Percentiles rank a stretch among this genome's conserved stretches.
phyloP scores from a whole-genome alignment of 2,113 vertebrate species.

The Peromyscus maniculatus region DNA sequence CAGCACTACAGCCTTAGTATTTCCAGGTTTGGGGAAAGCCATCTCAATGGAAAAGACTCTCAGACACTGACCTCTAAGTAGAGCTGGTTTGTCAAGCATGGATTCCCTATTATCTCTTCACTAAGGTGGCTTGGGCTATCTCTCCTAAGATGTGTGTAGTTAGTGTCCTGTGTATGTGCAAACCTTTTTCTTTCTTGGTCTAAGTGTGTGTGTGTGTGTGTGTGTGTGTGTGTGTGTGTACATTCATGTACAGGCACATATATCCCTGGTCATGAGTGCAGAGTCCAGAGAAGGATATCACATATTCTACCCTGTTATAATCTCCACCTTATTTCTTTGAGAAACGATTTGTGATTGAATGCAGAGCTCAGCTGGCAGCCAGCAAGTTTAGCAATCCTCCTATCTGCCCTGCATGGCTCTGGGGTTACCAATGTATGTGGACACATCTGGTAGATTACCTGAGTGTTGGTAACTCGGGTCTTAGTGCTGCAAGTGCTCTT shows the following conservation, averaged over 20 bases:
- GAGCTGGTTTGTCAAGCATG: background rate
- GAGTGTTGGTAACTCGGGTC: background rate
- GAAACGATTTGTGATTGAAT: background rate
- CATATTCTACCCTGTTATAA: background rate
- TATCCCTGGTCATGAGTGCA: background rate
- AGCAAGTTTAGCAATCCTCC: background rate
- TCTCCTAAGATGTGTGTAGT: too few species aligned
- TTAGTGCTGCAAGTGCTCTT: background rate
- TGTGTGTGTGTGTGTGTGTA: too few species aligned
- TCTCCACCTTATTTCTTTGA: background rate
- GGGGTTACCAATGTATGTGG: background rate
- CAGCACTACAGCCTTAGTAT: background rate
- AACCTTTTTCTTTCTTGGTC: too few species aligned
- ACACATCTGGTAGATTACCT: background rate
- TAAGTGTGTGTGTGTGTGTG: too few species aligned
- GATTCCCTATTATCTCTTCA: background rate
- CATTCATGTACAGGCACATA: too few species aligned
- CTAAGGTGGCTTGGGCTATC: background rate
- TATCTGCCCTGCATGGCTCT: background rate
- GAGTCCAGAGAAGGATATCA: background rate
- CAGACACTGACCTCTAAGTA: too few species aligned
- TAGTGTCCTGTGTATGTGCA: too few species aligned
- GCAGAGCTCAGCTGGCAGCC: background rate
- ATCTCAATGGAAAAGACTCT: too few species aligned
- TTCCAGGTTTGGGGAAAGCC: background rate